Evolutionary conservation across 2,888 invertebrate species (phyloP).

Genomic region (Penaeus monodon): DNA sequence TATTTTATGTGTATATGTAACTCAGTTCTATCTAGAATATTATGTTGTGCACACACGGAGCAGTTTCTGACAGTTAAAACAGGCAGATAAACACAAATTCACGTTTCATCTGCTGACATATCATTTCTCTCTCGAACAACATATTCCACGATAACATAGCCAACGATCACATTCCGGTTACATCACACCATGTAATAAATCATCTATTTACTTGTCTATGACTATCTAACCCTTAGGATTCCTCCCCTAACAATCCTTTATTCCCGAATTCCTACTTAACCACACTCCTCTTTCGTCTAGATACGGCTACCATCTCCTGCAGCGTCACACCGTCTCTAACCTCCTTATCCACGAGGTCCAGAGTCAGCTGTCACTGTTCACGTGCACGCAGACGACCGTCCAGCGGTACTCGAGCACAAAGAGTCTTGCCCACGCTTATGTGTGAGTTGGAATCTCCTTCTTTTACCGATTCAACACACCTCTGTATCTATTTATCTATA

Average conservation of each 20-base stretch:
- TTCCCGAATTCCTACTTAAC: not conserved
- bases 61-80: too few relatives aligned
- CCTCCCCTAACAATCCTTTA: too few relatives aligned
- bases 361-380: not conserved
- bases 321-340: conserved; percentile 19
- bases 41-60: too few relatives aligned
- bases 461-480: not conserved
- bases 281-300: not conserved
- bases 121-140: too few relatives aligned
- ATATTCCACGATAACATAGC: too few relatives aligned
- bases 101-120: too few relatives aligned
- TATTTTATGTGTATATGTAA: not conserved
- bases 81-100: too few relatives aligned
- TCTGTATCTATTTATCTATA: too few relatives aligned
- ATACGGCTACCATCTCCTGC: not conserved
- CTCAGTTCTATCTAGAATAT: not conserved
- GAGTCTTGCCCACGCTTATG: conserved; percentile 20
- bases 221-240: too few relatives aligned
- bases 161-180: too few relatives aligned
- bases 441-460: not conserved
- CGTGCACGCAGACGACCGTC: conserved; percentile 19
- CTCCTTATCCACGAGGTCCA: not conserved
- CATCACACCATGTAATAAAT: too few relatives aligned
- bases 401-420: conserved; percentile 32
- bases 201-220: too few relatives aligned